Evolutionary conservation across 2,113 vertebrate genomes (phyloP).

Genomic region (Bubo scandiacus): DNA sequence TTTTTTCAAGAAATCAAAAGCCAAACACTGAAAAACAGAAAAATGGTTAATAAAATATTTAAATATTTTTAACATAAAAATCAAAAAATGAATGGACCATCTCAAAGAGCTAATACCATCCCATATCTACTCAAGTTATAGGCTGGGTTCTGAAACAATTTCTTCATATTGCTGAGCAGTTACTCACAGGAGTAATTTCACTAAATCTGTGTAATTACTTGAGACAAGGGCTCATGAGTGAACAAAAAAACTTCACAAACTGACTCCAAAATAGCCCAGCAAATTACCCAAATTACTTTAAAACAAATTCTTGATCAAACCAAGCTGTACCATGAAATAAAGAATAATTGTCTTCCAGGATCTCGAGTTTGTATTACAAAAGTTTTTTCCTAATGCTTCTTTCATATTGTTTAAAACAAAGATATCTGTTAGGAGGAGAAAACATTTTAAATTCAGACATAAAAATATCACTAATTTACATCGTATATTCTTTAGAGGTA

Average conservation of each 20-base stretch:
- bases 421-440: neutral
- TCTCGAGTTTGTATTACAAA: neutral
- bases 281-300: neutral
- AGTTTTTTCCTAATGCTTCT: neutral
- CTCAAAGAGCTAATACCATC: neutral
- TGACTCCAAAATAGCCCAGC: neutral
- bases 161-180: neutral
- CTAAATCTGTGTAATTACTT: neutral
- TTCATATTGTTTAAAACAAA: neutral
- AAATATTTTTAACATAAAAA: neutral
- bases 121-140: neutral
- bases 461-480: neutral
- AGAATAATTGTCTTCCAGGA: neutral
- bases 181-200: neutral
- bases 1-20: neutral
- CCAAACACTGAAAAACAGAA: neutral
- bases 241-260: neutral
- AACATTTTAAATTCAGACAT: neutral
- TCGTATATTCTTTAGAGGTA: neutral
- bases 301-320: neutral
- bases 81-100: neutral
- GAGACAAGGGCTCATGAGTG: neutral
- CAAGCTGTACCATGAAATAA: neutral
- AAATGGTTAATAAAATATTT: neutral
- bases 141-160: neutral